These are phyloP conservation scores for Apeira syringaria DNA, from an alignment of 2,888 invertebrate genomes.

Conservation along the genomic window DNA sequence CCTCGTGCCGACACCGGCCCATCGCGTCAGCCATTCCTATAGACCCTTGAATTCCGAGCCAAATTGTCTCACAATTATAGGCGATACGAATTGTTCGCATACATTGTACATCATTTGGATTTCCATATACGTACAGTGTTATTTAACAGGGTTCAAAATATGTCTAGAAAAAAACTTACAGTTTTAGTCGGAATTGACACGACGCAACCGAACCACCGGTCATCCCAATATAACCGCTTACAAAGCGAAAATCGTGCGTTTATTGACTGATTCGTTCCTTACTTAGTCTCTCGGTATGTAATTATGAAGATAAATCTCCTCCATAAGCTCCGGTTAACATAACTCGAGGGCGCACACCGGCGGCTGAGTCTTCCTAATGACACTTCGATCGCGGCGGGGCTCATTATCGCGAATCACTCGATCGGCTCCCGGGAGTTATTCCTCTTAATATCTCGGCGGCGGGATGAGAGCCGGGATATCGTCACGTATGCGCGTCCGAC, in stretches of 20 bases:
- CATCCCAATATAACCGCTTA: slow-evolving; percentile 19
- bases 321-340: slow-evolving; percentile 62
- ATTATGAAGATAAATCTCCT: slow-evolving; percentile 74
- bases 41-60: slow-evolving; percentile 44
- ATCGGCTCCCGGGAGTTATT: slow-evolving; percentile 75
- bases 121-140: slow-evolving; percentile 4
- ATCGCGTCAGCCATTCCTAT: slow-evolving; percentile 56
- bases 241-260: slow-evolving; percentile 29
- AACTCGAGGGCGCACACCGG: slow-evolving; percentile 72
- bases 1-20: slow-evolving; percentile 47
- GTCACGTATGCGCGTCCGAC: slow-evolving; percentile 74
- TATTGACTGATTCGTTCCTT: slow-evolving; percentile 48
- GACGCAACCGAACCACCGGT: too few relatives aligned
- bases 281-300: slow-evolving; percentile 50
- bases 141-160: background rate
- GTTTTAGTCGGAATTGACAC: slow-evolving; percentile 17
- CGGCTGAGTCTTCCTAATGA: slow-evolving; percentile 82
- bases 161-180: too few relatives aligned
- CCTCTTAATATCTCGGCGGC: slow-evolving; percentile 77
- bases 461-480: slow-evolving; percentile 73
- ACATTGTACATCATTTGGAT: slow-evolving; percentile 23
- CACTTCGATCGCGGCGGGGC: slow-evolving; percentile 77
- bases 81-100: slow-evolving; percentile 38
- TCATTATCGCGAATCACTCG: slow-evolving; percentile 81
- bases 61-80: slow-evolving; percentile 50